These are phyloP conservation scores for Muscicapa comitata DNA, from an alignment of 2,797 vertebrate species.

Conservation along the genomic window DNA sequence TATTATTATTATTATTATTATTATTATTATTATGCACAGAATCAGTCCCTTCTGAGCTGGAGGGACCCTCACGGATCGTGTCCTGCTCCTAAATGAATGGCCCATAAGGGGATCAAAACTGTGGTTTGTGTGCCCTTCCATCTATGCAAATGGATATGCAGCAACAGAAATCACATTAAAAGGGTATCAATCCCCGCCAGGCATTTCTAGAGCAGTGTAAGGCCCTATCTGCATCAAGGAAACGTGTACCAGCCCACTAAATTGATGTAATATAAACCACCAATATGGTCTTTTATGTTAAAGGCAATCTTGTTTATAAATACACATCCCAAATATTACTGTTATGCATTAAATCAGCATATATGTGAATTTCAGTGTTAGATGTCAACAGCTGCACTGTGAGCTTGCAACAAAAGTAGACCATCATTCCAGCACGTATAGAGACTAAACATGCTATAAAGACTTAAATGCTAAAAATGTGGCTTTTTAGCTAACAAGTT, in stretches of 20 bases:
- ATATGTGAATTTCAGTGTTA: neutral
- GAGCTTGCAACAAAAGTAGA: neutral
- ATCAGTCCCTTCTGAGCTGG: neutral
- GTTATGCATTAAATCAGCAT: neutral
- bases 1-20: neutral
- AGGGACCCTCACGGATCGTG: too few species aligned
- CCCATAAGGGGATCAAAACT: neutral
- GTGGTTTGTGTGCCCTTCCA: neutral
- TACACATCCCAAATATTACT: neutral
- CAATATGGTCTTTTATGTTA: neutral
- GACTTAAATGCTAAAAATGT: neutral
- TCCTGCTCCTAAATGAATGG: neutral
- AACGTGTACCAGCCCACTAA: neutral
- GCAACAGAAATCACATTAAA: neutral
- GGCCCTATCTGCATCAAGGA: neutral
- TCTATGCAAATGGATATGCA: neutral
- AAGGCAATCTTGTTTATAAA: neutral
- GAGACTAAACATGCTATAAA: neutral
- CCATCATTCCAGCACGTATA: neutral
- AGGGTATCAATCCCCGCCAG: neutral
- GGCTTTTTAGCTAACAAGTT: neutral
- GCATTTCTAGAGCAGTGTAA: neutral
- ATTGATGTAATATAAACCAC: neutral
- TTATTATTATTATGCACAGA: neutral
- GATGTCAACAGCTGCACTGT: neutral